These are phyloP conservation scores for Brachirus orientalis DNA, from an alignment of 2,113 vertebrate species.

Conservation along the genomic window DNA sequence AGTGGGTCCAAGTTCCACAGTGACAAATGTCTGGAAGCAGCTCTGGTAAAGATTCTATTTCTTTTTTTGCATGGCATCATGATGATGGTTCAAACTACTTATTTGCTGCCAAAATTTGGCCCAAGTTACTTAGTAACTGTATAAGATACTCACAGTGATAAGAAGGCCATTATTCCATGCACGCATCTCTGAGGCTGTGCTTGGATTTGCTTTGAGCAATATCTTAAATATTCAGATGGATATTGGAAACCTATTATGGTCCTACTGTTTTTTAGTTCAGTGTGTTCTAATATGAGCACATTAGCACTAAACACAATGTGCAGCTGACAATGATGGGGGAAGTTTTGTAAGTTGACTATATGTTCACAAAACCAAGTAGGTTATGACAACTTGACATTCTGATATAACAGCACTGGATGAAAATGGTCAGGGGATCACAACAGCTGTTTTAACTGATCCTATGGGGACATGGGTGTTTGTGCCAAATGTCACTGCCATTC, in stretches of 20 bases:
- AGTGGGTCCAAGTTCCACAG: not conserved
- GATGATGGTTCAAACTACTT: too few species aligned
- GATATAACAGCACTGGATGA: not conserved
- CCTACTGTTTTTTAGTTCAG: too few species aligned
- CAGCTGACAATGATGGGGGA: not conserved
- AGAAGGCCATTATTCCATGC: too few species aligned
- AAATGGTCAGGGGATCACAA: not conserved
- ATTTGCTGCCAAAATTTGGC: too few species aligned
- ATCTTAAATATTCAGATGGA: too few species aligned
- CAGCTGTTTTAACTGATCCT: not conserved
- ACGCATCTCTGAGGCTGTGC: too few species aligned
- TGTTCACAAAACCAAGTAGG: not conserved
- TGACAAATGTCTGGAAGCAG: constrained; percentile 1
- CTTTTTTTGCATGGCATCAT: too few species aligned
- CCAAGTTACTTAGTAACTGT: too few species aligned
- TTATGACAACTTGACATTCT: not conserved
- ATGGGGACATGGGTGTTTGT: not conserved
- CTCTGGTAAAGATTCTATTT: not conserved
- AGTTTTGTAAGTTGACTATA: not conserved
- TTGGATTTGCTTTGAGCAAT: too few species aligned
- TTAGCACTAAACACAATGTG: not conserved
- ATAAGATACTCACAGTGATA: too few species aligned
- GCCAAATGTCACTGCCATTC: not conserved
- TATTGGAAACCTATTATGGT: too few species aligned
- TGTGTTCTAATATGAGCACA: not conserved